Evolutionary conservation across 2,888 invertebrate species (phyloP).

Genomic region (Poecilobothrus nobilitatus): DNA sequence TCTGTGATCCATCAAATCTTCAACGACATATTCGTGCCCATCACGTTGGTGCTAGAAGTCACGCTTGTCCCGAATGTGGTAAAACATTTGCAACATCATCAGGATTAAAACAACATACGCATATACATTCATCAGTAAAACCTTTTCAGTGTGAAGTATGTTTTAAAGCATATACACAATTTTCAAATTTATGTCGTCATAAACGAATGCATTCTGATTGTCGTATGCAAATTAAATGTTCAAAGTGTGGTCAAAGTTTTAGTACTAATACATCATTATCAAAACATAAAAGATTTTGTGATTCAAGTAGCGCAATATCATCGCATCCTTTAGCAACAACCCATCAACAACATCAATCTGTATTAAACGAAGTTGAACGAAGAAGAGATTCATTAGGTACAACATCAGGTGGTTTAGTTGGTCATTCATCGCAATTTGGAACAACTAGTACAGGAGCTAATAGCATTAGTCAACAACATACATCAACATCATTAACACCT

Average conservation of each 20-base stretch:
- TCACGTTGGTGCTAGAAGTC: constrained; percentile 91
- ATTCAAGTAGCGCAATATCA: constrained; percentile 54
- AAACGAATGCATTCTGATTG: constrained; percentile 98
- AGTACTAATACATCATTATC: constrained; percentile 83
- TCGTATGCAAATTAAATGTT: constrained; percentile 87
- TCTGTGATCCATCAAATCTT: constrained; percentile 92
- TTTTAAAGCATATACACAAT: constrained; percentile 97
- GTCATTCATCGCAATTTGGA: neutral
- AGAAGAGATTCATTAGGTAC: constrained; percentile 19
- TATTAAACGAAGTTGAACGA: constrained; percentile 20
- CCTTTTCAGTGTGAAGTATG: constrained; percentile 97
- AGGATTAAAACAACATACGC: constrained; percentile 97
- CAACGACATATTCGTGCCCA: constrained; percentile 93
- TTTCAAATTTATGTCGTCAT: constrained; percentile 98
- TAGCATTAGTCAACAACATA: constrained; percentile 45
- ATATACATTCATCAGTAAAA: constrained; percentile 97
- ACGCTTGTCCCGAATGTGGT: constrained; percentile 97
- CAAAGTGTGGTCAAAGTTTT: constrained; percentile 88
- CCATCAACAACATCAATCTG: constrained; percentile 37
- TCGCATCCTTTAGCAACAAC: constrained; percentile 32
- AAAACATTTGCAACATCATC: constrained; percentile 97
- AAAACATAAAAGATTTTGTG: constrained; percentile 95
- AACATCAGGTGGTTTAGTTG: constrained; percentile 19
- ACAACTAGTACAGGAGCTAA: constrained; percentile 21
- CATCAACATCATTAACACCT: constrained; percentile 21